Percentiles rank a stretch among this genome's conserved stretches.
Conservation (phyloP, 2,797 vertebrate species). For the Oophaga sylvatica region DNA sequence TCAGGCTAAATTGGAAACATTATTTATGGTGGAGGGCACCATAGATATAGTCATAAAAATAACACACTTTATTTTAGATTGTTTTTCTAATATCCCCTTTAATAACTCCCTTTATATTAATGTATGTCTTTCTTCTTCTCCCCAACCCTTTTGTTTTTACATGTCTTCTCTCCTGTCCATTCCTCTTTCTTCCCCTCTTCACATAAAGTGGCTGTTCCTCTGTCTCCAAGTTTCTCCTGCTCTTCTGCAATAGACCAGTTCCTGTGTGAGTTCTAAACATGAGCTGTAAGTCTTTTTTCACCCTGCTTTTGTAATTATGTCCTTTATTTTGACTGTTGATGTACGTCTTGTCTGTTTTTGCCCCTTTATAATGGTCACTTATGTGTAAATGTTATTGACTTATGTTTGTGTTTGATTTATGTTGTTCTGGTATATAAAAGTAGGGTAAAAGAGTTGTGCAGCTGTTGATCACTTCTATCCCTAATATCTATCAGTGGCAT, state of each 20-base stretch:
- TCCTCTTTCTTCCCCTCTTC: constrained; percentile 66
- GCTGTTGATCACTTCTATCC: background rate
- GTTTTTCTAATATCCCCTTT: constrained; percentile 26
- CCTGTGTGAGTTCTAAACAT: constrained; percentile 85
- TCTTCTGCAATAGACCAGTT: constrained; percentile 95
- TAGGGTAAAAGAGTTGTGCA: too few species aligned
- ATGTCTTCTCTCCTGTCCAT: constrained; percentile 62
- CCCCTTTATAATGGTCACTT: background rate
- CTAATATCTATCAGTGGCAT: background rate
- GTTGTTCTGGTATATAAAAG: background rate
- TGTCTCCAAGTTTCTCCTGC: constrained; percentile 93
- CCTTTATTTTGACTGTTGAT: constrained; percentile 8
- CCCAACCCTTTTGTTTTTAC: constrained; percentile 62
- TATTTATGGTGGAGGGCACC: background rate
- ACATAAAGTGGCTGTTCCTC: constrained; percentile 89
- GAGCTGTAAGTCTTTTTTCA: constrained; percentile 75
- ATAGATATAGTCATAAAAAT: background rate
- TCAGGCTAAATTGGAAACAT: background rate
- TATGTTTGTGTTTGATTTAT: background rate
- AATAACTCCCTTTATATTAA: constrained; percentile 66
- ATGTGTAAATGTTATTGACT: background rate
- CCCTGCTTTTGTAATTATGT: constrained; percentile 51
- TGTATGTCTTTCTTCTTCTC: constrained; percentile 68
- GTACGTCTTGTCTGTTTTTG: constrained; percentile 10
- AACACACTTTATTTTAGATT: background rate